Percentiles rank a stretch among this genome's conserved stretches.
Evolutionary conservation across 2,888 invertebrate species (phyloP).

Genomic region (Polylopha cassiicola): DNA sequence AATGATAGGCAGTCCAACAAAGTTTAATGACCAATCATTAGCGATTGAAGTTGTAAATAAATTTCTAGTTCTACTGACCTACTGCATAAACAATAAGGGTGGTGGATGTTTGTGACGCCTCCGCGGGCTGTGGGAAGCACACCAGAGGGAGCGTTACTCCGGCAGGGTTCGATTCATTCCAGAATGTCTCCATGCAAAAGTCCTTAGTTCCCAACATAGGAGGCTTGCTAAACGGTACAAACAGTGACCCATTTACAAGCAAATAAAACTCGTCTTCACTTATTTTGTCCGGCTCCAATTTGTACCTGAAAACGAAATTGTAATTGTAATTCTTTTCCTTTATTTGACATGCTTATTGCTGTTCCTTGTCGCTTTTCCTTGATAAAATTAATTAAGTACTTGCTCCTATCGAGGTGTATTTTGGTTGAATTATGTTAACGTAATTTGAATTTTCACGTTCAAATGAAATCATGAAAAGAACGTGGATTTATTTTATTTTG

Average conservation of each 20-base stretch:
- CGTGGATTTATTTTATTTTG: too few species aligned
- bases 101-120: constrained; percentile 53
- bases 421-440: too few species aligned
- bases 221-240: constrained; percentile 65
- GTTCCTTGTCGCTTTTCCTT: constrained; percentile 1
- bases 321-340: constrained; percentile 11
- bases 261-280: constrained; percentile 76
- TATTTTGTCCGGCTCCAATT: constrained; percentile 66
- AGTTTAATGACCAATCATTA: too few species aligned
- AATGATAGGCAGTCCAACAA: too few species aligned
- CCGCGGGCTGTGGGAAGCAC: constrained; percentile 62
- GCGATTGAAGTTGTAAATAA: too few species aligned
- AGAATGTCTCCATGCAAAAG: constrained; percentile 80
- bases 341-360: constrained; percentile 14
- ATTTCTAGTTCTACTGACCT: constrained; percentile 42
- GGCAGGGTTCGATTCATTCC: constrained; percentile 59
- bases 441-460: too few species aligned
- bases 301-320: constrained; percentile 60
- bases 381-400: too few species aligned
- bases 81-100: constrained; percentile 60
- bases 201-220: constrained; percentile 68
- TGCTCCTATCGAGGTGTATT: too few species aligned
- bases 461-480: too few species aligned
- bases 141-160: constrained; percentile 73
- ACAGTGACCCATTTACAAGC: constrained; percentile 77